Evolutionary conservation across 2,797 vertebrate genomes (phyloP).

Genomic region (Urophycis tenuis): DNA sequence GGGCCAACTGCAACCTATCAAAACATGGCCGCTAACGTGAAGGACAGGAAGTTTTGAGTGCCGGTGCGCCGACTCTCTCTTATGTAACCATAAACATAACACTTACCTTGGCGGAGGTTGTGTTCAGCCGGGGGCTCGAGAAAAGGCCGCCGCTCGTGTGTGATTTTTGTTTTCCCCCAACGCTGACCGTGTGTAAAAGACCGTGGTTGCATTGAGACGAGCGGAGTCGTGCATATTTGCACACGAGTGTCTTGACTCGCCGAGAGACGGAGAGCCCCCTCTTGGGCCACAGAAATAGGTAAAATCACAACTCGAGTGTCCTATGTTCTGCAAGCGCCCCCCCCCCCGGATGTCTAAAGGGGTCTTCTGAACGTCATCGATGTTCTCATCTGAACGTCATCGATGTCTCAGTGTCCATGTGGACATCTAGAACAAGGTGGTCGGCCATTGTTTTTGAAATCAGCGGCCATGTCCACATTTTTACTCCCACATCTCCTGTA

Average conservation of each 20-base stretch:
- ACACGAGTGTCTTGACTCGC: not conserved
- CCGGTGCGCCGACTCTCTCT: conserved; percentile 18
- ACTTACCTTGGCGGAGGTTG: conserved; percentile 18
- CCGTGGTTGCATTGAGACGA: not conserved
- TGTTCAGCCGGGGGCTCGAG: conserved; percentile 24
- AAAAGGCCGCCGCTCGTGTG: conserved; percentile 4
- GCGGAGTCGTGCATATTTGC: not conserved
- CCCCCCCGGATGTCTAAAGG: no score
- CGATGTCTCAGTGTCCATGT: not conserved
- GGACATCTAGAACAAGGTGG: not conserved
- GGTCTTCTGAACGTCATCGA: not conserved
- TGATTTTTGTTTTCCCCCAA: not conserved
- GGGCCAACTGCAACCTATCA: not conserved
- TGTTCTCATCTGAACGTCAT: not conserved
- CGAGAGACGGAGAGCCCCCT: not conserved
- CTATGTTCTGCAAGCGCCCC: not conserved
- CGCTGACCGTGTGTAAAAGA: not conserved
- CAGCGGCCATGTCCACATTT: no score
- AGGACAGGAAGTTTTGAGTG: conserved; percentile 25
- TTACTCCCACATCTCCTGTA: not conserved
- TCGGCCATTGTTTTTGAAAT: not conserved
- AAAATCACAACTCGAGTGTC: no score
- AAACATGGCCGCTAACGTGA: conserved; percentile 10
- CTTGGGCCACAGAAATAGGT: not conserved
- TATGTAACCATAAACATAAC: conserved; percentile 27